Percentiles rank a stretch among this genome's conserved stretches.
These are phyloP conservation scores for Nipponia nippon DNA, from an alignment of 2,113 vertebrate species.

Conservation along the genomic window DNA sequence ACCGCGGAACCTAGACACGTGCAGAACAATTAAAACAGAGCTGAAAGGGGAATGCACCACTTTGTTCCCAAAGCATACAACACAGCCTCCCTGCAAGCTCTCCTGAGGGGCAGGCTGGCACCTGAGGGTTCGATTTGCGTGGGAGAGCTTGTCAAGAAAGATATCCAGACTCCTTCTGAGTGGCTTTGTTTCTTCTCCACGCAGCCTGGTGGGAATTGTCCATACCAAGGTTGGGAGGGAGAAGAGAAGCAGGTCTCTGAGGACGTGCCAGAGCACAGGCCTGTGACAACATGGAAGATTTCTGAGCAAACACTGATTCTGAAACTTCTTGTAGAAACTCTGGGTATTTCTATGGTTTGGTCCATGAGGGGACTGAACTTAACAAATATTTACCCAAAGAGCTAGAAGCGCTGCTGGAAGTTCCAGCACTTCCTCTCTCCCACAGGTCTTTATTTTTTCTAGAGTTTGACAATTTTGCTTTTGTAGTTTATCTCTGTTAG, in stretches of 20 bases:
- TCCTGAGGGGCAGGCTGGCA: neutral
- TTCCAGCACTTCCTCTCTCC: neutral
- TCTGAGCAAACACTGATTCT: neutral
- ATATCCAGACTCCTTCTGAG: neutral
- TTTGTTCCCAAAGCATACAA: neutral
- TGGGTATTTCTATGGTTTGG: neutral
- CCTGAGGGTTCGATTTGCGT: neutral
- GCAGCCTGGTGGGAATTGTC: neutral
- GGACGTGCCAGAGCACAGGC: neutral
- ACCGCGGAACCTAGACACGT: neutral
- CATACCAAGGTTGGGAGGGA: neutral
- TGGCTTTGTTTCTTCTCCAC: neutral
- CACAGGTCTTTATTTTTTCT: constrained; percentile 21
- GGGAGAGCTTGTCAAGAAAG: neutral
- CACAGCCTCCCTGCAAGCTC: neutral
- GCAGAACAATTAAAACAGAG: neutral
- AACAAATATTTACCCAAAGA: constrained; percentile 9
- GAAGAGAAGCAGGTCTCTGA: neutral
- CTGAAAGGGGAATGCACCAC: neutral
- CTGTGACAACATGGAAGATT: neutral
- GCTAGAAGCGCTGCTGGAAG: neutral
- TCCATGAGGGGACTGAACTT: neutral
- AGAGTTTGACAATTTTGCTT: neutral
- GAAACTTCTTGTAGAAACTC: neutral
- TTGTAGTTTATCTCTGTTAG: neutral